Evolutionary conservation across 2,888 invertebrate species (phyloP).

Genomic region (Nemotelus pantherinus): DNA sequence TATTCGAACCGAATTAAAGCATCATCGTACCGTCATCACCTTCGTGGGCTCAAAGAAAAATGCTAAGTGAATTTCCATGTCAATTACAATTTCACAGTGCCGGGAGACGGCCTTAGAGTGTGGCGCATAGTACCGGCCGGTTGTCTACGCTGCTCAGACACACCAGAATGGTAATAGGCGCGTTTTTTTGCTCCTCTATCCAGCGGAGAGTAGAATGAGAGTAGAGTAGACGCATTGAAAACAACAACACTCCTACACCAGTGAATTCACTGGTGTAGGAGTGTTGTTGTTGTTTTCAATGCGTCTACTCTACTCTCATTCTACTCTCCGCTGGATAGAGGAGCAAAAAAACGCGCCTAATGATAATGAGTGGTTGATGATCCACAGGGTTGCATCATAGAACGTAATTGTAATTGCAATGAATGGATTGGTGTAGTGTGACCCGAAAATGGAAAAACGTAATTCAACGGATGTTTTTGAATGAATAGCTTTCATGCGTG

Average conservation of each 20-base stretch:
- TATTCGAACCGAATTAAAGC: not conserved
- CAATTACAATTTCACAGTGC: constrained; percentile 12
- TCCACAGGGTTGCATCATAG: not conserved
- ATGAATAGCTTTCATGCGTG: not conserved
- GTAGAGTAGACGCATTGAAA: no score
- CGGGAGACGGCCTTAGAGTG: not conserved
- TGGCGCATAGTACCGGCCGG: not conserved
- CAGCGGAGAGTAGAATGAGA: no score
- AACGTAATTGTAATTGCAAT: not conserved
- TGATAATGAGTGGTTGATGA: not conserved
- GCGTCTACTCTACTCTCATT: no score
- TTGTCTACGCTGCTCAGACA: not conserved
- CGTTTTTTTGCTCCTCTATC: no score
- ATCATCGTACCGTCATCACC: not conserved
- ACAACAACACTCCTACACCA: no score
- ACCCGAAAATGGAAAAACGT: not conserved
- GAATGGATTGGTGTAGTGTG: not conserved
- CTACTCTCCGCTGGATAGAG: no score
- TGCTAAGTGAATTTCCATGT: constrained; percentile 25
- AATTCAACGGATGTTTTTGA: not conserved
- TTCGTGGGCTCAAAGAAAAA: not conserved
- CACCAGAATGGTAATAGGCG: not conserved
- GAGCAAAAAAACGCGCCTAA: no score
- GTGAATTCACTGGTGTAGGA: no score
- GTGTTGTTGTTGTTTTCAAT: no score